Base-by-base conservation (phyloP, 2,113 vertebrate genomes). In the Plestiodon gilberti region DNA sequence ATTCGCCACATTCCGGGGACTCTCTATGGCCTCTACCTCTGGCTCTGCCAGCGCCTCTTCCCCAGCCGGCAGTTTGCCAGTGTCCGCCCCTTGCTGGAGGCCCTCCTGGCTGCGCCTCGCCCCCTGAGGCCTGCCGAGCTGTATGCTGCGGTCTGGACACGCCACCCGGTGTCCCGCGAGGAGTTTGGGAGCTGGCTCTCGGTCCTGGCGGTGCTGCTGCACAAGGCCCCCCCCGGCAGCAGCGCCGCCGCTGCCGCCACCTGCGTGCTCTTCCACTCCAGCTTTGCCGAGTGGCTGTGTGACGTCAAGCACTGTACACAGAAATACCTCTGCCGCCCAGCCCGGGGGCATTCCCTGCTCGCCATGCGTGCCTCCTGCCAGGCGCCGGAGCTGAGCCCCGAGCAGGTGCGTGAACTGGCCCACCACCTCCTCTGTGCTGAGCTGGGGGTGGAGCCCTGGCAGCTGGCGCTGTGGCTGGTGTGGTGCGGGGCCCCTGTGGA, bases 271-370 rank as follows among this genome's bases (percentile, higher is more conserved):
- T 97, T 98, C 89, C 97, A 98, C 57, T 92, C 92, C 86, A 97
- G 97, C 83, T 97, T 98, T 86, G 96, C 97, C 4, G 97, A 97
- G 87, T 97, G 97, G 97, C 94, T 98, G 52, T 95, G 91, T 1
- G 97, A 98, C 65, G 95, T 98, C 2, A 98, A 98, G 73, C 97
- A 97, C 81, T 97, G 97, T 88, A 98, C 97, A 8, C 97, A 97
- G 89, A 97, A 94, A 87, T 98, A 97, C 91, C 90, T 97, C 69
- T 98, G 97, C 87, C 95, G 95, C 83, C 86, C 90, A 38, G 90
- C 94, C 15, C 96, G 96, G 38, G 97, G 97, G 30, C 97, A 98
- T 82, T 92, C 93, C 79, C 96, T 96, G 95, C 95, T 97, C 9
- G 64, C 96, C 96, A 1, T 95, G 96, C 23, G 97, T 95, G 10